Evolutionary conservation across 2,797 vertebrate genomes (phyloP).

Genomic region (Oryzias dopingdopingensis): DNA sequence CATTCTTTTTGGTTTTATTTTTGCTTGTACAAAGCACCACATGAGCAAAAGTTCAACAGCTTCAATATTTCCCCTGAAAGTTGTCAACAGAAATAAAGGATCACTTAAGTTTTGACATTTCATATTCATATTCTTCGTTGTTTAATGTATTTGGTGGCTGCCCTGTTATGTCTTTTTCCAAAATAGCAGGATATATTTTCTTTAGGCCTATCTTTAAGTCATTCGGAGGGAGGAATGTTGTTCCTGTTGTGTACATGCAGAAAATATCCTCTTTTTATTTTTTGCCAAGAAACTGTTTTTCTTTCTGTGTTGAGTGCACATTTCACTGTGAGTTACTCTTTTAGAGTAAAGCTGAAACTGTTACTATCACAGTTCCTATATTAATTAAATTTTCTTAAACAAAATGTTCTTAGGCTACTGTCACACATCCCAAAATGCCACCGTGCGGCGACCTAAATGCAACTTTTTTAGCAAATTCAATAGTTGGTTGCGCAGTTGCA

Average conservation of each 20-base stretch:
- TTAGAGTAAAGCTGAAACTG: slow-evolving; percentile 25
- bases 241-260: slow-evolving; percentile 40
- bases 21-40: too few species aligned
- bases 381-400: slow-evolving; percentile 15
- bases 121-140: slow-evolving; percentile 29
- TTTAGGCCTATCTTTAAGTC: slow-evolving; percentile 51
- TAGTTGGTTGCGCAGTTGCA: too few species aligned
- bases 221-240: slow-evolving; percentile 67
- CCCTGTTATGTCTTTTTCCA: slow-evolving; percentile 31
- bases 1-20: too few species aligned
- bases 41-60: too few species aligned
- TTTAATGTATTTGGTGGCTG: slow-evolving; percentile 19
- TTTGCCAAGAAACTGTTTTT: slow-evolving; percentile 7
- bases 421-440: too few species aligned
- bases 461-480: too few species aligned
- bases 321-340: slow-evolving; percentile 1
- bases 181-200: slow-evolving; percentile 25
- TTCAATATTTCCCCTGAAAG: too few species aligned
- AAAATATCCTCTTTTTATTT: background rate
- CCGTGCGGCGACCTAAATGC: too few species aligned
- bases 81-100: too few species aligned
- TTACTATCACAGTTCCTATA: slow-evolving; percentile 18
- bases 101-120: too few species aligned
- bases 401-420: too few species aligned
- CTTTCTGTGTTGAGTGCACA: slow-evolving; percentile 10